Base-by-base conservation (phyloP, 2,113 vertebrate species). In the Psilopogon haemacephalus region DNA sequence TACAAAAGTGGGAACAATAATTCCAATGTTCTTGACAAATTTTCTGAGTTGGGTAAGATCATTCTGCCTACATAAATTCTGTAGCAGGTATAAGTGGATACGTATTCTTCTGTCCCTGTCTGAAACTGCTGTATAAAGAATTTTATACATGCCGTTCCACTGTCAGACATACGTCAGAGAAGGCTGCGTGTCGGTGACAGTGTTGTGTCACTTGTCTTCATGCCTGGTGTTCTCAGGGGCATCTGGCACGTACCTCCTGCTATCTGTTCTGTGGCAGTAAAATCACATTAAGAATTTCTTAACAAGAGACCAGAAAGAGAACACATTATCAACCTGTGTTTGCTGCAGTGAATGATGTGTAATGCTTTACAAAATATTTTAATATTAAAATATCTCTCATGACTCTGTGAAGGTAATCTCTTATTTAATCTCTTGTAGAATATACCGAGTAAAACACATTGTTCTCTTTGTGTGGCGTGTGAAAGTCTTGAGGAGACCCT, bases 1-100 rank as follows among this genome's bases (percentile, higher is more conserved):
- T 35, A 33, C 37, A 52, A 62, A 23, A 73, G 20, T 74, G 62
- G 75, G 52, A 80, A 35, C 18, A 6, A 64, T 64, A 68, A 37
- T 83, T 33, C 75, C n/a, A 38, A 4, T 30, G 19, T 65, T 94
- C 42, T 81, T 78, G 94, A 86, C 50, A 92, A 78, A 76, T 84
- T 78, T 92, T 93, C 75, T 56, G 77, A 59, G 72, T 48, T 93
- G 84, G 37, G 12, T 89, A 90, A 84, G 86, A 95, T 67, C 73
- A 72, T 90, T 86, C 73, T 95, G 77, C 86, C 80, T 93, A 76
- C 87, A 95, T 81, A 96, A 96, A 90, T 94, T 69, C 79, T 88
- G 8, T 44, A 78, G 48, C 58, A 92, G 58, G 14, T 78, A 3
- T 35, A 81, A 75, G 18, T 33, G 21, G 30, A 68, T 78, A 8